Evolutionary conservation across 2,797 vertebrate species (phyloP).

Genomic region (Acanthiza pusilla): DNA sequence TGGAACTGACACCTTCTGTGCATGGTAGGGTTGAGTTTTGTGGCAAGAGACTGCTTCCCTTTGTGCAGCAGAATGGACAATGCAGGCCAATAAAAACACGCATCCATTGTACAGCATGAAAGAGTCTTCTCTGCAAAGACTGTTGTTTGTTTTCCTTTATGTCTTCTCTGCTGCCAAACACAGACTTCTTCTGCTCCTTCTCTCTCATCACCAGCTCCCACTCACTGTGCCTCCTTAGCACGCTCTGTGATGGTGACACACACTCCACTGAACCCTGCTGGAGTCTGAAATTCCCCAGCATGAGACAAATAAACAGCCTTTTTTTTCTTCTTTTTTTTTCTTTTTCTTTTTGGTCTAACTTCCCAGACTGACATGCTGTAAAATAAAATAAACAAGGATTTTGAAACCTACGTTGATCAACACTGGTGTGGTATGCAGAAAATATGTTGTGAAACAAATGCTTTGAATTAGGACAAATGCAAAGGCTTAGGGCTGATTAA

Average conservation of each 20-base stretch:
- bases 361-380: constrained; percentile 43
- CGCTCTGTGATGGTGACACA: constrained; percentile 28
- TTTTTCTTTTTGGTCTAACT: neutral
- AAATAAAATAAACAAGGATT: constrained; percentile 50
- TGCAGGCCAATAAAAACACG: neutral
- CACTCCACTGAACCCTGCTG: constrained; percentile 26
- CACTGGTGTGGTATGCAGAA: constrained; percentile 40
- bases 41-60: neutral
- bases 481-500: constrained; percentile 55
- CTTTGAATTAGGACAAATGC: constrained; percentile 62
- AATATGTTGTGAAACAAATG: constrained; percentile 45
- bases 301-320: constrained; percentile 54
- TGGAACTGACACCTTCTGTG: neutral
- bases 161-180: constrained; percentile 20
- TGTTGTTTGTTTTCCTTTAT: constrained; percentile 25
- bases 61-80: neutral
- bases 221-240: constrained; percentile 34
- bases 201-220: constrained; percentile 27
- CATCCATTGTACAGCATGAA: neutral
- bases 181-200: neutral
- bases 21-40: neutral
- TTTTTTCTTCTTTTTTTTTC: neutral
- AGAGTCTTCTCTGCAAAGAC: neutral
- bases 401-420: constrained; percentile 41
- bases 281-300: constrained; percentile 32